Percentiles rank a stretch among this genome's conserved stretches.
These are phyloP conservation scores for Geodia barretti DNA, from an alignment of 37 sponge, comb jelly and placozoan species.

Conservation along the genomic window DNA sequence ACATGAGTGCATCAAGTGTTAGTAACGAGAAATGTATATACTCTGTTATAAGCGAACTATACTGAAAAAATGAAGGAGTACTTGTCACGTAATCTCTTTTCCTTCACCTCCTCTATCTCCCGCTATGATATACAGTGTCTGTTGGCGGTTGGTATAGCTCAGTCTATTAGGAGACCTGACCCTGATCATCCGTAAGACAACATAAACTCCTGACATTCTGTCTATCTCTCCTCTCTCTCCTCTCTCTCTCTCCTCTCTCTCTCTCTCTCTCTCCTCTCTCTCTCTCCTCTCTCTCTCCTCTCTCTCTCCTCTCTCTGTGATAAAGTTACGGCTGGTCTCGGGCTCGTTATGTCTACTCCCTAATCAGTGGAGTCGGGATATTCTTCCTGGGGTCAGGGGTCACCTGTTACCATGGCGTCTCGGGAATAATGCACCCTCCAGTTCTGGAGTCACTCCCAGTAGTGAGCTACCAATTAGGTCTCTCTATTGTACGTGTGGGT, in stretches of 20 bases:
- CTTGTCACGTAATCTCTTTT: too few relatives aligned
- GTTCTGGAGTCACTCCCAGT: constrained; percentile 70
- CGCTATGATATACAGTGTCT: constrained; percentile 78
- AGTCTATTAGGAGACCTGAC: constrained; percentile 88
- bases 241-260: neutral
- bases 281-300: neutral
- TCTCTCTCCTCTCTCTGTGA: neutral
- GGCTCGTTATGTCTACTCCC: constrained; percentile 94
- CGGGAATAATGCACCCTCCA: constrained; percentile 81
- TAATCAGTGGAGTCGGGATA: constrained; percentile 96
- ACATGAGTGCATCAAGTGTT: too few relatives aligned
- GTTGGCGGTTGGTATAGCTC: constrained; percentile 89
- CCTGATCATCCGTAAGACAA: constrained; percentile 93
- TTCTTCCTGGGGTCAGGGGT: constrained; percentile 97
- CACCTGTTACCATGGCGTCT: constrained; percentile 90
- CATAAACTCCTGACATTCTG: neutral
- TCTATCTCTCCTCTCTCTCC: neutral
- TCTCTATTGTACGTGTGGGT: neutral
- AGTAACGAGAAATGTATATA: too few relatives aligned
- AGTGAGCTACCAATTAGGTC: constrained; percentile 48
- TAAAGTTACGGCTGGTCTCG: constrained; percentile 90
- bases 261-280: neutral
- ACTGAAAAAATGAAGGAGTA: too few relatives aligned
- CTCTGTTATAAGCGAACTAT: too few relatives aligned
- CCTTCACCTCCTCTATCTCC: too few relatives aligned